phyloP scores from a whole-genome alignment of 2,113 vertebrate species.

The Podarcis cretensis region DNA sequence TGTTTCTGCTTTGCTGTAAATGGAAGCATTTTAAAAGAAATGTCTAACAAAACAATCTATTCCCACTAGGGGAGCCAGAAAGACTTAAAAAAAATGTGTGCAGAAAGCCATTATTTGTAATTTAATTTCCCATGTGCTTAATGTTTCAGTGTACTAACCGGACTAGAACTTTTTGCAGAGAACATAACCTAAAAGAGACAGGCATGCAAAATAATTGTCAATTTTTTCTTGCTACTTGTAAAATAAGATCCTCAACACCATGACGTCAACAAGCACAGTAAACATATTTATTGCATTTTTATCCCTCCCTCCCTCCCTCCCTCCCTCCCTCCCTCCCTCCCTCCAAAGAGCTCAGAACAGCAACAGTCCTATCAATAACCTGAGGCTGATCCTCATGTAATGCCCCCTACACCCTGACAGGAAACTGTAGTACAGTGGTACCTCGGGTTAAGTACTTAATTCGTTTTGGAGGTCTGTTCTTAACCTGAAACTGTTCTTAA shows the following conservation, averaged over 20 bases:
- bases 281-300: background rate
- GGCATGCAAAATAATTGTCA: background rate
- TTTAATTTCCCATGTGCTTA: too few species aligned
- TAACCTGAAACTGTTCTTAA: too few species aligned
- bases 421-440: background rate
- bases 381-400: background rate
- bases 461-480: too few species aligned
- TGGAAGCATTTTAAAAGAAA: conserved; percentile 23
- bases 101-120: background rate
- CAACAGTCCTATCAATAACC: background rate
- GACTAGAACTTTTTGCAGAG: background rate
- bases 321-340: background rate
- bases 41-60: background rate
- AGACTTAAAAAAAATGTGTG: background rate
- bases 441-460: too few species aligned
- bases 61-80: background rate
- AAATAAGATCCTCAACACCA: background rate
- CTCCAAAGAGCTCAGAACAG: background rate
- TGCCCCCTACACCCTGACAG: too few species aligned
- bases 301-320: background rate
- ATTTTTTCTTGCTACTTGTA: too few species aligned
- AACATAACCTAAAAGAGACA: background rate
- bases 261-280: background rate
- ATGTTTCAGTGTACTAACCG: background rate
- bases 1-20: background rate